Percentiles rank a stretch among this genome's conserved stretches.
Evolutionary conservation across 2,113 vertebrate species (phyloP).

Genomic region (Coryphaenoides rupestris): DNA sequence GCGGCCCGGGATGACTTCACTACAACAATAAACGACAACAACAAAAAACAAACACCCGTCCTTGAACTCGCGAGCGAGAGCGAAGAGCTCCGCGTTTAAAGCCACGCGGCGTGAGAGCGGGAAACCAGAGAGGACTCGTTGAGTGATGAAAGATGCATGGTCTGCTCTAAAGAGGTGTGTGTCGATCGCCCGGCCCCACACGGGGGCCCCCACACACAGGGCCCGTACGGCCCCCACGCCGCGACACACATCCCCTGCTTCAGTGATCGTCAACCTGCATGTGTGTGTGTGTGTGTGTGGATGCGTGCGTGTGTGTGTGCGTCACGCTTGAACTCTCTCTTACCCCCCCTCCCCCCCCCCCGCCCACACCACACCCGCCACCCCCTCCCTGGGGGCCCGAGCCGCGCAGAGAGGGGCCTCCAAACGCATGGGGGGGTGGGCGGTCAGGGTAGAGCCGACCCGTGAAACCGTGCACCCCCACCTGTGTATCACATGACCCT

Average conservation of each 20-base stretch:
- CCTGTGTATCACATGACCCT: constrained; percentile 62
- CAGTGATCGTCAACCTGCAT: too few relatives aligned
- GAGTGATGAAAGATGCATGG: constrained; percentile 65
- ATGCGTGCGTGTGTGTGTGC: constrained; percentile 22
- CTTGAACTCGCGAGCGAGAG: too few relatives aligned
- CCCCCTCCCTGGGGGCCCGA: constrained; percentile 34
- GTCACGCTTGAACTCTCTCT: too few relatives aligned
- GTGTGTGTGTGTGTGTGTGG: too few relatives aligned
- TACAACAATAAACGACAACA: neutral
- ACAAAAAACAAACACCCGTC: neutral
- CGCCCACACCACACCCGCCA: constrained; percentile 8
- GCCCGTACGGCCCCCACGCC: too few relatives aligned
- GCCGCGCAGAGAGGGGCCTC: constrained; percentile 34
- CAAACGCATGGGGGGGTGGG: constrained; percentile 15
- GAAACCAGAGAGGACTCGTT: constrained; percentile 52
- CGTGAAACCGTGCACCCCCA: constrained; percentile 69
- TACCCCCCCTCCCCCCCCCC: too few relatives aligned
- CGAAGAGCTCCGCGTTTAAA: too few relatives aligned
- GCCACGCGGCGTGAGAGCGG: constrained; percentile 14
- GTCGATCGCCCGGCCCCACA: too few relatives aligned
- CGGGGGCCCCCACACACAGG: too few relatives aligned
- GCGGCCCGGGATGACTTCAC: too few relatives aligned
- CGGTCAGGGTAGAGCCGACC: constrained; percentile 59
- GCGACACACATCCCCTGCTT: too few relatives aligned
- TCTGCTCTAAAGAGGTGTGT: constrained; percentile 51